A percentile compares a stretch with the other conserved stretches of the same genome.
These are phyloP conservation scores for Anabacerthia variegaticeps DNA, from an alignment of 2,797 vertebrate genomes.

Conservation along the genomic window DNA sequence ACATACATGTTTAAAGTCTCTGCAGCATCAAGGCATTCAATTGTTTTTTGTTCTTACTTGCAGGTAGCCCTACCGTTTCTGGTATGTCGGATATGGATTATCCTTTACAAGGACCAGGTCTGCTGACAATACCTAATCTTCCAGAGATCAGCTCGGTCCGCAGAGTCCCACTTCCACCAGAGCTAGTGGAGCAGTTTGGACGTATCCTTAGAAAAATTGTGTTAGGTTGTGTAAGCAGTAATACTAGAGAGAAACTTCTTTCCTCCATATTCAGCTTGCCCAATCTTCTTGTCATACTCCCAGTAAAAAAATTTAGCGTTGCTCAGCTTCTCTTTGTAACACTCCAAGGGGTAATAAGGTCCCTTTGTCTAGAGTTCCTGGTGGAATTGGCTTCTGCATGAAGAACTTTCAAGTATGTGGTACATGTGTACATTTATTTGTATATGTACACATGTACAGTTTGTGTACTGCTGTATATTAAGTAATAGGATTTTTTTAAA, in stretches of 20 bases:
- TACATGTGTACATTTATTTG: too few relatives aligned
- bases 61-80: constrained; percentile 91
- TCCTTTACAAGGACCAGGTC: constrained; percentile 91
- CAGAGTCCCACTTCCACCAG: constrained; percentile 92
- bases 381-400: background rate
- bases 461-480: background rate
- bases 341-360: background rate
- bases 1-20: background rate
- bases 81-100: constrained; percentile 98
- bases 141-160: constrained; percentile 92
- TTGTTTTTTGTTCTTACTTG: background rate
- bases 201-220: constrained; percentile 85
- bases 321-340: fast-evolving
- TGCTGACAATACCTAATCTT: constrained; percentile 89
- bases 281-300: background rate
- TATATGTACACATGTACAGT: too few relatives aligned
- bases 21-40: background rate
- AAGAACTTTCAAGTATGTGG: background rate
- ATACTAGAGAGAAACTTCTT: background rate
- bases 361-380: background rate
- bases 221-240: background rate
- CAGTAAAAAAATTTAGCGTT: background rate
- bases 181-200: constrained; percentile 96
- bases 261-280: background rate
- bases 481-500: background rate